These are phyloP conservation scores for Papilio xuthus DNA, from an alignment of 1,140 invertebrate genomes.

Conservation along the genomic window DNA sequence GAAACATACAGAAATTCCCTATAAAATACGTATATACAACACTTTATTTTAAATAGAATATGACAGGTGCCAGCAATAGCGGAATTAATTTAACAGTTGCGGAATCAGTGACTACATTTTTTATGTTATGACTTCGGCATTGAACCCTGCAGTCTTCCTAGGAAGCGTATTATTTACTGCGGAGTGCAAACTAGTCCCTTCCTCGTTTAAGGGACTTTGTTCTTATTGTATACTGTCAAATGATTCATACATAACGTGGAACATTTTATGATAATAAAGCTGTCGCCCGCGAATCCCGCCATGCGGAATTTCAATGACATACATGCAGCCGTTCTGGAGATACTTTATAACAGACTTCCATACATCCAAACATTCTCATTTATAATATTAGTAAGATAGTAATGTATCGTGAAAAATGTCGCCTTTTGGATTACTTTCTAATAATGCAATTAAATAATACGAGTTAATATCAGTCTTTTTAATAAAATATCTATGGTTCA, in stretches of 20 bases:
- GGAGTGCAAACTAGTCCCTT: neutral
- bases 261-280: neutral
- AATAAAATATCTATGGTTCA: too few species aligned
- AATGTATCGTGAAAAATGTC: too few species aligned
- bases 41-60: neutral
- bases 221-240: neutral
- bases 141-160: conserved; percentile 13
- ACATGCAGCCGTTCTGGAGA: too few species aligned
- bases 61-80: neutral
- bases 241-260: neutral
- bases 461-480: too few species aligned
- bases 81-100: neutral
- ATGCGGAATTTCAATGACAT: too few species aligned
- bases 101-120: neutral
- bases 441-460: too few species aligned
- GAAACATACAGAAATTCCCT: neutral
- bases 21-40: neutral
- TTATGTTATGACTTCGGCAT: conserved; percentile 12
- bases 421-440: too few species aligned
- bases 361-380: too few species aligned
- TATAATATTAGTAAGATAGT: too few species aligned
- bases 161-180: conserved; percentile 3
- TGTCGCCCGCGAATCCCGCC: too few species aligned
- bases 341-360: too few species aligned
- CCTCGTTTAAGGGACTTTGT: neutral